phyloP scores from a whole-genome alignment of 2,113 vertebrate species.

The Colinus virginianus region DNA sequence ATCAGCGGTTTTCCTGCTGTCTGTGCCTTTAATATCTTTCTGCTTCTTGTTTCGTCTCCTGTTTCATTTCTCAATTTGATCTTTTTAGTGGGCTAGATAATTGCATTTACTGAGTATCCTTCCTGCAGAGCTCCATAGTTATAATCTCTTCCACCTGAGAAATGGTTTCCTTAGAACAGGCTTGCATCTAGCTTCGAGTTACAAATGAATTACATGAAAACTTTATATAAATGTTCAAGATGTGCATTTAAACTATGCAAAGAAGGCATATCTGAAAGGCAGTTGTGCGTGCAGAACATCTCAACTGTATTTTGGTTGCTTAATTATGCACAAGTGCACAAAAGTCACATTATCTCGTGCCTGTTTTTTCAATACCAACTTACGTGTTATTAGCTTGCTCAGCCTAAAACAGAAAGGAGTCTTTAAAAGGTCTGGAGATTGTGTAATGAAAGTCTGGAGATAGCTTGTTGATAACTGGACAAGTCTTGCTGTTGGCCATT shows the following conservation, averaged over 20 bases:
- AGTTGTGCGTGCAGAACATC: not conserved
- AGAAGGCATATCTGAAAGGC: not conserved
- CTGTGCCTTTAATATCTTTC: constrained; percentile 32
- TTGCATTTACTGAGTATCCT: constrained; percentile 50
- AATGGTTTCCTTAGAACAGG: constrained; percentile 35
- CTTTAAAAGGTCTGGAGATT: not conserved
- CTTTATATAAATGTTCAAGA: not conserved
- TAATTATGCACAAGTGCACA: not conserved
- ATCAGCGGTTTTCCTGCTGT: not conserved
- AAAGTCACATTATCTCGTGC: not conserved
- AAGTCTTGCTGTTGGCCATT: not conserved
- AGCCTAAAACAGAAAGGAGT: not conserved
- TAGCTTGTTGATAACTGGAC: not conserved
- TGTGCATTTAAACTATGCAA: not conserved
- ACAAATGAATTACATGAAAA: constrained; percentile 14
- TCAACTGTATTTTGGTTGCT: not conserved
- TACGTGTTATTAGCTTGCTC: not conserved
- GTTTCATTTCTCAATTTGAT: constrained; percentile 47
- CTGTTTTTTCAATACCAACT: not conserved
- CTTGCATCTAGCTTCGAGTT: not conserved
- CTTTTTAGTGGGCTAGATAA: constrained; percentile 54
- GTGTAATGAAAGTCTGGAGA: not conserved
- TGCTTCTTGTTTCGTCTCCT: constrained; percentile 39
- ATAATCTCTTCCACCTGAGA: constrained; percentile 38
- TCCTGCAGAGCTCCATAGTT: not conserved